A percentile compares a stretch with the other conserved stretches of the same genome.
Evolutionary conservation across 2,113 vertebrate genomes (phyloP).

Genomic region (Rhizomys pruinosus): DNA sequence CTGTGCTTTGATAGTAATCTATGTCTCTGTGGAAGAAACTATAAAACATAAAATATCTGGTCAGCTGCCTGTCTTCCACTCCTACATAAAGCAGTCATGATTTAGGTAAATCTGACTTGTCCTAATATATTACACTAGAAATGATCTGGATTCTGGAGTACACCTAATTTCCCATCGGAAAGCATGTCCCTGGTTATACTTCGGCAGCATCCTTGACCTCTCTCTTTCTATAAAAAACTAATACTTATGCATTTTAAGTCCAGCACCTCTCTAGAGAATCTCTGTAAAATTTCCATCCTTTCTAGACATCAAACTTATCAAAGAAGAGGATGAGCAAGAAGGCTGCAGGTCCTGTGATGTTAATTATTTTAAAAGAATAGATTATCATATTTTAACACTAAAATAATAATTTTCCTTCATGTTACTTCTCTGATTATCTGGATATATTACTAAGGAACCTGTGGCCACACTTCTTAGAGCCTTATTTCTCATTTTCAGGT

Average conservation of each 20-base stretch:
- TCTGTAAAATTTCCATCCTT: neutral
- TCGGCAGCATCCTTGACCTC: conserved; percentile 29
- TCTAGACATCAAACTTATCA: conserved; percentile 57
- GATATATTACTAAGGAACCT: conserved; percentile 51
- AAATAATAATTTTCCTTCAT: conserved; percentile 63
- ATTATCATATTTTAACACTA: conserved; percentile 76
- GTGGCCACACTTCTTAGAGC: conserved; percentile 9
- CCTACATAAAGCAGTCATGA: neutral
- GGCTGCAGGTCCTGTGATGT: conserved; percentile 37
- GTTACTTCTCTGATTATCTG: conserved; percentile 60
- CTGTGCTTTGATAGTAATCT: neutral
- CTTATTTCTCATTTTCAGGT: neutral
- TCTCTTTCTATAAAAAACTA: conserved; percentile 36
- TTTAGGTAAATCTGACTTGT: neutral
- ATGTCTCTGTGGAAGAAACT: neutral
- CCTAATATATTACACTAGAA: neutral
- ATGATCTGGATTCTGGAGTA: neutral
- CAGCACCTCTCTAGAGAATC: conserved; percentile 51
- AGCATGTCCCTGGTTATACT: neutral
- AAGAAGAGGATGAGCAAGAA: conserved; percentile 48
- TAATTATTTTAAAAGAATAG: conserved; percentile 73
- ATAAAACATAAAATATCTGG: neutral
- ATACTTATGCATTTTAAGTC: conserved; percentile 36
- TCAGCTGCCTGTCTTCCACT: neutral
- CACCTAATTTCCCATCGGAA: neutral